Percentiles rank a stretch among this genome's conserved stretches.
Conservation (phyloP, 2,797 vertebrate genomes). For the Acanthurus leucopareius region DNA sequence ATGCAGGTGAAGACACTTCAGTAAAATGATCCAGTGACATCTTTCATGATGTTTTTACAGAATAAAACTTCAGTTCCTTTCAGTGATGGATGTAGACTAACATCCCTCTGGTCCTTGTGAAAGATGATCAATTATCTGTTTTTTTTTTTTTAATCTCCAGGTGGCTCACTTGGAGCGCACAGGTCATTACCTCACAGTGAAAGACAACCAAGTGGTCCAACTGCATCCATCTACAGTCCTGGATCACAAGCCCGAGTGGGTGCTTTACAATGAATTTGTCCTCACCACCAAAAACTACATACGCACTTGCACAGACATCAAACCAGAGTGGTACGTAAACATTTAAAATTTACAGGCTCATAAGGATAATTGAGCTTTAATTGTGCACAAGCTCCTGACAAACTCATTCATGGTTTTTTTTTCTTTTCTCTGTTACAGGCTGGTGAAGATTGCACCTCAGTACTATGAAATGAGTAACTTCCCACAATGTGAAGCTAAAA, state of each 20-base stretch:
- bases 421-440: conserved; percentile 82
- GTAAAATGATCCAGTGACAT: not conserved
- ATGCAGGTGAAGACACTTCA: conserved; percentile 89
- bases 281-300: conserved; percentile 97
- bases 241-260: conserved; percentile 96
- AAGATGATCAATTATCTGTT: not conserved
- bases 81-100: not conserved
- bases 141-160: conserved; percentile 69
- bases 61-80: conserved; percentile 65
- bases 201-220: conserved; percentile 97
- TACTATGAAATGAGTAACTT: conserved; percentile 99
- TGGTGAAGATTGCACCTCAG: conserved; percentile 96
- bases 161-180: conserved; percentile 95
- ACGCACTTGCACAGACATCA: conserved; percentile 96
- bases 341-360: too few species aligned
- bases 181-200: conserved; percentile 96
- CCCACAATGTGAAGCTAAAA: conserved; percentile 97
- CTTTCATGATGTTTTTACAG: conserved; percentile 76
- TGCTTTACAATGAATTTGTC: conserved; percentile 96
- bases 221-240: conserved; percentile 95
- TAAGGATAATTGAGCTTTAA: not conserved
- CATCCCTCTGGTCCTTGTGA: too few species aligned
- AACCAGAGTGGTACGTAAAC: conserved; percentile 91
- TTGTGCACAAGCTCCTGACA: not conserved
- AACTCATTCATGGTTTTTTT: conserved; percentile 2